A percentile compares a stretch with the other conserved stretches of the same genome.
phyloP scores from a whole-genome alignment of 2,113 vertebrate species.

The Hippocampus barbouri region DNA sequence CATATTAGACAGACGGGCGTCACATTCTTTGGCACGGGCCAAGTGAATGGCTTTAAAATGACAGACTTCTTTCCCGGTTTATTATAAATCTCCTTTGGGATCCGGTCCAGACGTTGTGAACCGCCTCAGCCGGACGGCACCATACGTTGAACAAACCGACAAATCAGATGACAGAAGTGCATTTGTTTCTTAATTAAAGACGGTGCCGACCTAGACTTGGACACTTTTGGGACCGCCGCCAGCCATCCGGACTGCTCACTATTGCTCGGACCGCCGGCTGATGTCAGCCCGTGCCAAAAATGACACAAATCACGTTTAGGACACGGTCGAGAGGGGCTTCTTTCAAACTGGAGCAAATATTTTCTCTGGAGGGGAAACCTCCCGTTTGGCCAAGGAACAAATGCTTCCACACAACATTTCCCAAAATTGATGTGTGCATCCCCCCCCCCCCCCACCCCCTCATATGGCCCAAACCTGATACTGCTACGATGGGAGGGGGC shows the following conservation, averaged over 20 bases:
- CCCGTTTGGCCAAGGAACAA: slow-evolving; percentile 61
- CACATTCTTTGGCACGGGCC: not conserved
- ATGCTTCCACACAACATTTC: slow-evolving; percentile 65
- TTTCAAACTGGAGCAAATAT: slow-evolving; percentile 67
- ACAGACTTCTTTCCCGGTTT: not conserved
- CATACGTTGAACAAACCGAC: not conserved
- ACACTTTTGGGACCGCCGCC: not conserved
- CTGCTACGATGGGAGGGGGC: slow-evolving; percentile 50
- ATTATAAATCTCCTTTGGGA: not conserved
- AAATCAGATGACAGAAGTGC: not conserved
- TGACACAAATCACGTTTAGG: slow-evolving; percentile 63
- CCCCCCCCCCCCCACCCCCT: slow-evolving; percentile 27
- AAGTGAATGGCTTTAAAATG: not conserved
- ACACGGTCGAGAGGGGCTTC: slow-evolving; percentile 65
- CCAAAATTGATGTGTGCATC: slow-evolving; percentile 64
- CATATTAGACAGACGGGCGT: not conserved
- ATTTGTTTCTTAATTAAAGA: not conserved
- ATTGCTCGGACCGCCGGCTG: not conserved
- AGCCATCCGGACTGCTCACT: not conserved
- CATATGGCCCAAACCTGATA: slow-evolving; percentile 68
- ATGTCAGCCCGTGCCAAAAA: slow-evolving; percentile 34
- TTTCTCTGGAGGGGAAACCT: slow-evolving; percentile 69
- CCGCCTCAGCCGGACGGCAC: not conserved
- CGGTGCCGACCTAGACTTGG: slow-evolving; percentile 17
- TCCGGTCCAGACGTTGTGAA: not conserved